Base-by-base conservation (phyloP, 92 coral and sea anemone genomes). In the Nematostella vectensis region DNA sequence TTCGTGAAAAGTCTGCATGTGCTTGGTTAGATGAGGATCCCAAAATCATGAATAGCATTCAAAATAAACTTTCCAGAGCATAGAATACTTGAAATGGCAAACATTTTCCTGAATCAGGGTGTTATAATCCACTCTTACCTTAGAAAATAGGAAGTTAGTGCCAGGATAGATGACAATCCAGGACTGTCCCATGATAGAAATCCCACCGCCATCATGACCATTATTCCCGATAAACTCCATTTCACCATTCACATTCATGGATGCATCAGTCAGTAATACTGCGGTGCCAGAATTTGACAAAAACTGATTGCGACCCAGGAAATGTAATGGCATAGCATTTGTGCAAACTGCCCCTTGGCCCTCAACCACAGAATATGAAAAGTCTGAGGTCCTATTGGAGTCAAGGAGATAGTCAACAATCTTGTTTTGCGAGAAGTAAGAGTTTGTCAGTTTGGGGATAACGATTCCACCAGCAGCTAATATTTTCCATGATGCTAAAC, bases 151-250 rank as follows among this genome's bases (percentile, higher is more conserved):
- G 27, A 80, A 55, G 22, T 22, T 80, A 17, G 88, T 67, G 39
- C 68, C 69, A 50, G 79, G 79, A 27, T 61, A 48, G 40, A 80
- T 44, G 54, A 57, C 62, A 29, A 80, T 74, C 62, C 72, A 74
- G 24, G 88, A 70, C 57, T 68, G 77, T 1, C 82, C 88, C 33
- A 55, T 57, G 36, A 80, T 40, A 17, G 82, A 61, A 31, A 80
- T 77, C 12, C 71, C 88, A 23, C 88, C 88, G 1, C 88, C 88
- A 58, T 80, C 57, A 47, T 71, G 75, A 1, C 88, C 88, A 39
- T 59, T 62, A 54, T 80, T 80, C 48, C 75, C 58, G 47, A 23
- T 55, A 48, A 80, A 80, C 47, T 54, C 58, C 63, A 69, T 68
- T 27, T 47, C 26, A 10, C 71, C 81, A 55, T 42, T 58, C 27